These are phyloP conservation scores for mouse (Mus musculus) DNA, from an alignment of 2,113 vertebrate species.

Conservation along the genomic window GRCm39 chr14:105467501-105468000, in stretches of 20 bases:
- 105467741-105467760: neutral
- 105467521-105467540: neutral
- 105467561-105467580: neutral
- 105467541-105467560: neutral
- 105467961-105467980: slow-evolving; percentile 53
- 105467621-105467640: neutral
- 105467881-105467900: neutral
- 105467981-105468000: neutral
- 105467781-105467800: neutral
- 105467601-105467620: neutral
- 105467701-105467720: neutral
- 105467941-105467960: slow-evolving; percentile 35
- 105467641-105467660: neutral
- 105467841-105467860: neutral
- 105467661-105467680: neutral
- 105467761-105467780: neutral
- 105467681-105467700: neutral
- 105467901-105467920: slow-evolving; percentile 2
- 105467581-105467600: neutral
- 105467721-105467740: neutral
- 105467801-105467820: neutral
- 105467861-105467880: neutral
- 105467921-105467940: neutral
- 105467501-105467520: neutral
- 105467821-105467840: neutral